phyloP scores from a whole-genome alignment of 2,888 invertebrate species.

The Eurois occulta region DNA sequence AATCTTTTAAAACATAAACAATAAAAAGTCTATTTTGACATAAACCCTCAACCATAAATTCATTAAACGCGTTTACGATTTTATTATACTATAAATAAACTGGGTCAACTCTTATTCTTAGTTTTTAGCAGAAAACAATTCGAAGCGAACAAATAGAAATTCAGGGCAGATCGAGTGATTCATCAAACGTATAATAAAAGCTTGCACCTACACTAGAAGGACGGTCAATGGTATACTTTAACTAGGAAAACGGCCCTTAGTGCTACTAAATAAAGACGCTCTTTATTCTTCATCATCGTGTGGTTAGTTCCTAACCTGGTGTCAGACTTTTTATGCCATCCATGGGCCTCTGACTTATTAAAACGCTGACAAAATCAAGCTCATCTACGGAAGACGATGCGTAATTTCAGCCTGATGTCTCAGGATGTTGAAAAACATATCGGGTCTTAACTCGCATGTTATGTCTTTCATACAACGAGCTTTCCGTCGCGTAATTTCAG shows the following conservation, averaged over 20 bases:
- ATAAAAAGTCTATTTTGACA: constrained; percentile 47
- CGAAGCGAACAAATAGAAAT: constrained; percentile 70
- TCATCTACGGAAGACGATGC: not conserved
- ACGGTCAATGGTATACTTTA: not conserved
- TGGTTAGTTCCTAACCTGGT: too few species aligned
- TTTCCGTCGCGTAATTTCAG: not conserved
- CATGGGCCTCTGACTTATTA: not conserved
- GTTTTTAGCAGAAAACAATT: constrained; percentile 64
- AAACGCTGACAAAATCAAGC: not conserved
- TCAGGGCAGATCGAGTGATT: constrained; percentile 71
- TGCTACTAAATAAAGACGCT: not conserved
- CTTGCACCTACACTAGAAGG: constrained; percentile 68
- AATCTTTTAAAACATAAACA: constrained; percentile 43
- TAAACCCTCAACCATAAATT: constrained; percentile 49
- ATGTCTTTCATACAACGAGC: not conserved
- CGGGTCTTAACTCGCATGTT: not conserved
- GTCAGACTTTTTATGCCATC: too few species aligned
- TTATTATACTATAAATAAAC: constrained; percentile 54
- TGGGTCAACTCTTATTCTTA: constrained; percentile 59
- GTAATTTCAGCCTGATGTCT: not conserved
- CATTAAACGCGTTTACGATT: constrained; percentile 62
- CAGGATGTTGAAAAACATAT: not conserved
- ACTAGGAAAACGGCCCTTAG: not conserved
- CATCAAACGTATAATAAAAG: constrained; percentile 72
- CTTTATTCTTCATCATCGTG: too few species aligned